Base-by-base conservation (phyloP, 2,113 vertebrate genomes). In the Lagopus leucura region DNA sequence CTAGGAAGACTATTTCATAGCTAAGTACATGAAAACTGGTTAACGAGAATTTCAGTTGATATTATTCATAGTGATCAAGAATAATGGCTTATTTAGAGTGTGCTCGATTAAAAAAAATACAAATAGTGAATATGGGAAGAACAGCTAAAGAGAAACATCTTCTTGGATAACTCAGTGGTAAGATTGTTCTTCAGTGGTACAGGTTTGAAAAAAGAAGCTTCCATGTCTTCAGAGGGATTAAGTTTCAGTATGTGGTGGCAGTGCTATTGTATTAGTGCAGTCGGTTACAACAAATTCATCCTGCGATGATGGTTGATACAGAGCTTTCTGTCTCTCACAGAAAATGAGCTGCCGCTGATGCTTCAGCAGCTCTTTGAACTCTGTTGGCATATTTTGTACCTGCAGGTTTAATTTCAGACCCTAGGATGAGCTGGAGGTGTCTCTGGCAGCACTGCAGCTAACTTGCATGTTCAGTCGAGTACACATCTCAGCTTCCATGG, bases 11-110 rank as follows among this genome's bases (percentile, higher is more conserved):
- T 55, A 5, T 86, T 96, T 96, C 90, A 61, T 96, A 96, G 91
- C 47, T 93, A 92, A 64, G 34, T 95, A 43, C 92, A 87, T 95
- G 86, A 91, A 79, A 95, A 93, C 67, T 73, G 38, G 55, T 90
- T 91, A 64, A 92, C 73, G 88, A 95, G 92, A 97, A 95, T 95
- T 89, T 95, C 83, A 90, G 89, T 91, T 93, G 83, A 95, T 84
- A 96, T 90, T 84, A 91, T 91, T 92, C 64, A 88, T 70, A 82
- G 67, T 86, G 69, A 86, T 75, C 86, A 94, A 95, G 83, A 88
- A 73, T 89, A 93, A 82, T 90, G 86, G 70, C 43, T 95, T 90
- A 67, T 85, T 92, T 92, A 84, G 52, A 82, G 90, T 84, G 63
- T 66, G 64, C 83, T 79, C 47, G 13, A 11, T 95, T 94, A 67